These are phyloP conservation scores for Trachurus trachurus DNA, from an alignment of 2,797 vertebrate genomes.

Conservation along the genomic window DNA sequence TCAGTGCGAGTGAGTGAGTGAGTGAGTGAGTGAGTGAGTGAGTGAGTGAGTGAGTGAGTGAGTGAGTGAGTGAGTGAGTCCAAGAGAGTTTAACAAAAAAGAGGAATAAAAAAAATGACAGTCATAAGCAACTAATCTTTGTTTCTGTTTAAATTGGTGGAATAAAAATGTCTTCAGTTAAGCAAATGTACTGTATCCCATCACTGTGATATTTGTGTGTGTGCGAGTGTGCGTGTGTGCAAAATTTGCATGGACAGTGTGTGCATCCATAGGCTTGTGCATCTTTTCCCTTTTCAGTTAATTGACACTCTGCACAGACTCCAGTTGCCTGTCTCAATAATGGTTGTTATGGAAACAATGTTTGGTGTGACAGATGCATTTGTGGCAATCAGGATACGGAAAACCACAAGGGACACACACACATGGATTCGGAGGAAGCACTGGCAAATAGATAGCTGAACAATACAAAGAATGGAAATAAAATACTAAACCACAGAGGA, in stretches of 20 bases:
- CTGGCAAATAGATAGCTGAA: conserved; percentile 54
- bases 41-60: neutral
- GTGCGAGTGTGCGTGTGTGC: conserved; percentile 19
- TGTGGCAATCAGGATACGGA: conserved; percentile 65
- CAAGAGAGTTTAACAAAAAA: conserved; percentile 1
- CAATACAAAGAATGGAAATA: conserved; percentile 46
- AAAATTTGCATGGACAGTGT: conserved; percentile 28
- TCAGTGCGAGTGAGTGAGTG: conserved; percentile 11
- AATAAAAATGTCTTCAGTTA: conserved; percentile 53
- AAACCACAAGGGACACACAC: conserved; percentile 70
- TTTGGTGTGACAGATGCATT: conserved; percentile 77
- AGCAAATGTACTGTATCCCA: conserved; percentile 50
- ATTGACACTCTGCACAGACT: conserved; percentile 66
- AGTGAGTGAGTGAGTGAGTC: neutral
- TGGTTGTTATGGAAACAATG: conserved; percentile 82
- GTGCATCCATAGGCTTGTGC: conserved; percentile 36
- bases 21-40: conserved; percentile 23
- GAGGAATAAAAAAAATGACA: conserved; percentile 21
- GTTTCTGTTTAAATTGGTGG: conserved; percentile 51
- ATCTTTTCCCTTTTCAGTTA: conserved; percentile 65
- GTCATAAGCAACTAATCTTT: conserved; percentile 54
- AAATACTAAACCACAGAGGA: conserved; percentile 38
- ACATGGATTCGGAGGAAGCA: conserved; percentile 51
- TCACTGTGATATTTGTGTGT: conserved; percentile 28
- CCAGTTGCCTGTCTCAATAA: conserved; percentile 61